A percentile compares a stretch with the other conserved stretches of the same genome.
These are phyloP conservation scores for Datnioides undecimradiatus DNA, from an alignment of 2,113 vertebrate genomes.

Conservation along the genomic window DNA sequence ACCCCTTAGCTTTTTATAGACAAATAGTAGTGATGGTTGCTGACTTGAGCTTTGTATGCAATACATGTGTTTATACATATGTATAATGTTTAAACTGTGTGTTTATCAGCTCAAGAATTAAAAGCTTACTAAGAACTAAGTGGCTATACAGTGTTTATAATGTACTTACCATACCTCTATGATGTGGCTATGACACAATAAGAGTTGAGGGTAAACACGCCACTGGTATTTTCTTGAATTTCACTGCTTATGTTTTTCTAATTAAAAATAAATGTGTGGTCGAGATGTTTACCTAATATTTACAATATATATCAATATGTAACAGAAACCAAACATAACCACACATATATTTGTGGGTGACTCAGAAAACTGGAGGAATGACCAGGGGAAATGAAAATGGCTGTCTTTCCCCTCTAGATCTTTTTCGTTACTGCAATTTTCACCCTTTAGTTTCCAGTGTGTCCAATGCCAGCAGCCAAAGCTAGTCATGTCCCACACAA, in stretches of 20 bases:
- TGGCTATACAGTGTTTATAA: background rate
- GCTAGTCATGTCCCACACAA: conserved; percentile 49
- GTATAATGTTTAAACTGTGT: background rate
- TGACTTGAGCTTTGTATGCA: background rate
- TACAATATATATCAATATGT: no score
- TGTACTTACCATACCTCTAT: background rate
- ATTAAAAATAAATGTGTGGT: background rate
- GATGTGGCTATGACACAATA: background rate
- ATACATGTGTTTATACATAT: no score
- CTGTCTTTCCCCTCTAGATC: conserved; percentile 21
- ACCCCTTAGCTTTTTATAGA: no score
- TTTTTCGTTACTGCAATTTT: conserved; percentile 64
- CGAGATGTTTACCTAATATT: background rate
- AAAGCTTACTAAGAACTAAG: background rate
- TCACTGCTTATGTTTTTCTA: background rate
- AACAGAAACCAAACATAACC: background rate
- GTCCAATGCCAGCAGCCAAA: conserved; percentile 61
- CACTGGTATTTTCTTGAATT: background rate
- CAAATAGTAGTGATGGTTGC: no score
- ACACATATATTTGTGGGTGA: conserved; percentile 11
- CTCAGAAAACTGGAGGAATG: conserved; percentile 15
- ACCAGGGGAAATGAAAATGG: conserved; percentile 40
- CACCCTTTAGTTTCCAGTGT: conserved; percentile 58
- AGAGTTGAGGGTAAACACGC: background rate
- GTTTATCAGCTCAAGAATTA: no score